phyloP scores from a whole-genome alignment of 2,113 vertebrate species.

The Platanista minor region DNA sequence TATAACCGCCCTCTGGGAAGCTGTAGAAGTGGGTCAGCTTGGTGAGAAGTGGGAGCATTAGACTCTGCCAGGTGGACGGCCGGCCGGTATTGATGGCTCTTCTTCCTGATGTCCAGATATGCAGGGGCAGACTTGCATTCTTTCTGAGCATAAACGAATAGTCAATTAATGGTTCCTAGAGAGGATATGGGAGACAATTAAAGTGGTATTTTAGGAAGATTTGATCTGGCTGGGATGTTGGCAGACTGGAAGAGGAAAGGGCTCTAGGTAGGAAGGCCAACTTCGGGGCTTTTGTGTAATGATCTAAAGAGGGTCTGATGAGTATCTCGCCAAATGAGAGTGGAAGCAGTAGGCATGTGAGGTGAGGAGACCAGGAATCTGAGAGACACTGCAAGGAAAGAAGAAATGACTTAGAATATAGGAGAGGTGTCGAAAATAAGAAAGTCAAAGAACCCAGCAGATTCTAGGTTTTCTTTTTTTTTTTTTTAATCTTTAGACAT shows the following conservation, averaged over 20 bases:
- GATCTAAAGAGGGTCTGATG: neutral
- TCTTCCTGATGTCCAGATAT: rapidly evolving
- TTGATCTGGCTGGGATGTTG: neutral
- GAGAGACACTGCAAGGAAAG: neutral
- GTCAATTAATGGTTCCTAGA: neutral
- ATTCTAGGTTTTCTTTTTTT: neutral
- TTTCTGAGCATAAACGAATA: neutral
- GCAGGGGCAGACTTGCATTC: neutral
- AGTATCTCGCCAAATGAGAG: neutral
- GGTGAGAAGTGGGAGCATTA: neutral
- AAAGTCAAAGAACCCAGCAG: neutral
- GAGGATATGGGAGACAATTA: neutral
- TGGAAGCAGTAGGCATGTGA: too few species aligned
- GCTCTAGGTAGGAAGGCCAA: neutral
- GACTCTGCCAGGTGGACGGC: too few species aligned
- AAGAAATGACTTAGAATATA: neutral
- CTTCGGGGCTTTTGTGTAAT: neutral
- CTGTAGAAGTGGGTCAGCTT: neutral
- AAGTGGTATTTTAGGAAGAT: neutral
- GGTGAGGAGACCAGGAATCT: neutral
- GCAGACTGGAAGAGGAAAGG: neutral
- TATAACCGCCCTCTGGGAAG: neutral
- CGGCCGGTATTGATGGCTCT: rapidly evolving
- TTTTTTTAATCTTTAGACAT: neutral
- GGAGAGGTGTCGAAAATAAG: neutral